These are phyloP conservation scores for Coelopa pilipes DNA, from an alignment of 2,888 invertebrate genomes.

Conservation along the genomic window DNA sequence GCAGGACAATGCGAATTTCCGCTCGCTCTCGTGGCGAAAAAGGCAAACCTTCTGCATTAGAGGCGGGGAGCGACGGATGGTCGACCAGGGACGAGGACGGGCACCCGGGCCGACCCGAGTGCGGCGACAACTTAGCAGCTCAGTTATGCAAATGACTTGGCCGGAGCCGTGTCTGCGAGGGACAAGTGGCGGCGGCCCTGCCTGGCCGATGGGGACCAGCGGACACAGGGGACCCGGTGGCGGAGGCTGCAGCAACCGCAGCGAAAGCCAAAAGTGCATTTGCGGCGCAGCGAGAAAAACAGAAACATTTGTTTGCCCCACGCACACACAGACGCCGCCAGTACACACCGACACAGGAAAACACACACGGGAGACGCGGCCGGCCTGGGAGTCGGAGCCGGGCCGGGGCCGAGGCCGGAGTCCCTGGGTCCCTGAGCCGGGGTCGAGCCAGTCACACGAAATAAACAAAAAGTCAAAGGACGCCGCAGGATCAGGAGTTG, in stretches of 20 bases:
- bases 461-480: no score
- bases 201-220: not conserved
- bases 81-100: not conserved
- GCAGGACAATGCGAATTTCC: no score
- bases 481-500: no score
- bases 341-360: not conserved
- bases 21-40: not conserved
- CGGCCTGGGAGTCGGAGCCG: no score
- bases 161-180: not conserved
- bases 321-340: not conserved
- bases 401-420: no score
- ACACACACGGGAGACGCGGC: no score
- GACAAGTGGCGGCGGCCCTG: not conserved
- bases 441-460: no score
- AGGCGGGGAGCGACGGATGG: not conserved
- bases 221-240: no score
- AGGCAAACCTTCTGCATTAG: slow-evolving; percentile 20
- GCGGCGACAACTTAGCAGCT: slow-evolving; percentile 36
- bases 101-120: no score
- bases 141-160: slow-evolving; percentile 41
- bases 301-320: slow-evolving; percentile 24
- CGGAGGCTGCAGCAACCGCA: not conserved
- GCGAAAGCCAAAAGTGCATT: slow-evolving; percentile 39
- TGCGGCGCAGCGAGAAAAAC: slow-evolving; percentile 25
- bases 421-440: no score